Conservation (phyloP, 2,888 invertebrate genomes). For the Holacanthella duospinosa region DNA sequence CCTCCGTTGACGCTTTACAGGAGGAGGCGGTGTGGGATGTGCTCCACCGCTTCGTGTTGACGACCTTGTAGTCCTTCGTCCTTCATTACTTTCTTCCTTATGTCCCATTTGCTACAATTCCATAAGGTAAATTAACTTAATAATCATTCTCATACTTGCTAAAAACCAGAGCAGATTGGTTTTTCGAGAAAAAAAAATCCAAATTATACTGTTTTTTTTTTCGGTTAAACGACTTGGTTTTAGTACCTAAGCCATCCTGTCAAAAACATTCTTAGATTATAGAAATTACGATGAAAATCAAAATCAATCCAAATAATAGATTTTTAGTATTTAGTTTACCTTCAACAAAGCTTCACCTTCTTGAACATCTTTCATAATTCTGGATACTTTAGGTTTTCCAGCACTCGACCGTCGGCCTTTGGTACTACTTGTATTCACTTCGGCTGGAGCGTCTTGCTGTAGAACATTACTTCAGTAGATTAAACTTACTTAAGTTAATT, state of each 20-base stretch:
- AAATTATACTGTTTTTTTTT: no score
- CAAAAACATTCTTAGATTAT: no score
- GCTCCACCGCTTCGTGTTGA: constrained; percentile 34
- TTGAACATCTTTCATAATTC: constrained; percentile 36
- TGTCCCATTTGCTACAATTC: constrained; percentile 35
- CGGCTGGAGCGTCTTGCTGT: constrained; percentile 19
- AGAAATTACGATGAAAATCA: background rate
- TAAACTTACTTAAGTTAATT: no score
- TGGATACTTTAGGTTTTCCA: constrained; percentile 29
- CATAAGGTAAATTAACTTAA: no score
- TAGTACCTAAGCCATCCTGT: no score
- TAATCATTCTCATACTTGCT: no score
- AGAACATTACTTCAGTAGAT: no score
- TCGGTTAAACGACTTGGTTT: no score
- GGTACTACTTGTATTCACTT: constrained; percentile 17
- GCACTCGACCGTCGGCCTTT: constrained; percentile 31
- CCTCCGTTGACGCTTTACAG: constrained; percentile 29
- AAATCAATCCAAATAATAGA: background rate
- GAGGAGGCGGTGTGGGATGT: constrained; percentile 31
- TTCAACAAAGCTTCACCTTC: constrained; percentile 36
- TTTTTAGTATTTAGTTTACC: constrained; percentile 21
- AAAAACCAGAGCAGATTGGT: no score
- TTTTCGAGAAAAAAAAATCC: no score
- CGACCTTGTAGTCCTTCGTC: constrained; percentile 32
- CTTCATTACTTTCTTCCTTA: constrained; percentile 29